These are phyloP conservation scores for Enhydra lutris DNA, from an alignment of 2,113 vertebrate genomes.

Conservation along the genomic window DNA sequence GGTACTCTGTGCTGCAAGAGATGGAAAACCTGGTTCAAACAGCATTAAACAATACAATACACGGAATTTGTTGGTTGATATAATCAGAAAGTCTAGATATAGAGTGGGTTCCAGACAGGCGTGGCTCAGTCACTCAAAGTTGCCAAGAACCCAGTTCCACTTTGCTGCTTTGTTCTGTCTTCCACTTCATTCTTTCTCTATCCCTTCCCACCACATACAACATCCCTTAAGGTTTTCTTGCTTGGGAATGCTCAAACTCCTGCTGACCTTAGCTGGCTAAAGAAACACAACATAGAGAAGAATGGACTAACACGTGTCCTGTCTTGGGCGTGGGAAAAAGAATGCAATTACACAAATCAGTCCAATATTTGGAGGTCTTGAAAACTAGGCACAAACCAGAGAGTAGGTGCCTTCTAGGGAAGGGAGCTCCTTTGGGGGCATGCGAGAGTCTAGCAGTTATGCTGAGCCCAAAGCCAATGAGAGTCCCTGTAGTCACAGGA, in stretches of 20 bases:
- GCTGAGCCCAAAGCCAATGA: neutral
- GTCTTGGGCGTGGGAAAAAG: neutral
- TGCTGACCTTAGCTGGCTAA: neutral
- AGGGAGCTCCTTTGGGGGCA: neutral
- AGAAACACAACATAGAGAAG: neutral
- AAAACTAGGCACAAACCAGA: neutral
- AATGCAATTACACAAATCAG: neutral
- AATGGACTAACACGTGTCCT: neutral
- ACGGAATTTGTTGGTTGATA: neutral
- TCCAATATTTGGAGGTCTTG: neutral
- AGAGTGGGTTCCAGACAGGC: neutral
- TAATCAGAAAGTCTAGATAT: neutral
- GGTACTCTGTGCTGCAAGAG: neutral
- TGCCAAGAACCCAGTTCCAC: neutral
- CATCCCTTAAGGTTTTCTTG: neutral
- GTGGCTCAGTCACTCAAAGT: neutral
- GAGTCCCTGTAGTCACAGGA: neutral
- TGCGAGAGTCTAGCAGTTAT: neutral
- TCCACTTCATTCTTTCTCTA: neutral
- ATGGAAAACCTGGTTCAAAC: neutral
- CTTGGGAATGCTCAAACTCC: neutral
- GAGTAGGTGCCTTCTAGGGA: neutral
- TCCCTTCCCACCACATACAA: neutral
- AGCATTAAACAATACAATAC: neutral
- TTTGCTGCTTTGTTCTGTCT: neutral